Percentiles rank a stretch among this genome's conserved stretches.
phyloP scores from a whole-genome alignment of 2,113 vertebrate species.

The rat (Rattus norvegicus) region DNA sequence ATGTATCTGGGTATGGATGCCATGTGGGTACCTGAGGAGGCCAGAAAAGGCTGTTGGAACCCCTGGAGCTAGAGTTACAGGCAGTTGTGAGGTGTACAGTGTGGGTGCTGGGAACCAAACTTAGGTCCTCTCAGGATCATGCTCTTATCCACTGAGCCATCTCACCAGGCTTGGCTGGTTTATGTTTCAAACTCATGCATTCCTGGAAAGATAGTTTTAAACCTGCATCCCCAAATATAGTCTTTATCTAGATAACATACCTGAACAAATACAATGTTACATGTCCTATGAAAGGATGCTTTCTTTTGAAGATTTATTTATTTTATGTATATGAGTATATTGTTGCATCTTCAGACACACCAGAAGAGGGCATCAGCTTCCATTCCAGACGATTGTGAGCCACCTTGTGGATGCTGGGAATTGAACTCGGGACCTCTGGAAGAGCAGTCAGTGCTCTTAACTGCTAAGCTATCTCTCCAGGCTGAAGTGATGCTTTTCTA shows the following conservation, averaged over 20 bases:
- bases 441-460: too few relatives aligned
- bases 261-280: not conserved
- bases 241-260: constrained; percentile 20
- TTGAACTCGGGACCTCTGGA: too few relatives aligned
- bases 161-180: not conserved
- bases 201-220: constrained; percentile 40
- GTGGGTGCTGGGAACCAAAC: not conserved
- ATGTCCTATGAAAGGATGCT: not conserved
- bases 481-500: too few relatives aligned
- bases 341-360: too few relatives aligned
- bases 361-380: too few relatives aligned
- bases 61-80: not conserved
- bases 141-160: not conserved
- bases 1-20: not conserved
- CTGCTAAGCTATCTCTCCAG: too few relatives aligned
- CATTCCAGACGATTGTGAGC: too few relatives aligned
- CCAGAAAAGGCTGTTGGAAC: not conserved
- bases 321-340: too few relatives aligned
- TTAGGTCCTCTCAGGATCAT: not conserved
- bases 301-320: not conserved
- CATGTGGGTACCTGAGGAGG: not conserved
- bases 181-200: not conserved
- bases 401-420: too few relatives aligned
- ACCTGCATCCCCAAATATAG: not conserved
- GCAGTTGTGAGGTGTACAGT: too few relatives aligned